Percentiles rank a stretch among this genome's conserved stretches.
These are phyloP conservation scores for Fregata magnificens DNA, from an alignment of 2,113 vertebrate genomes.

Conservation along the genomic window DNA sequence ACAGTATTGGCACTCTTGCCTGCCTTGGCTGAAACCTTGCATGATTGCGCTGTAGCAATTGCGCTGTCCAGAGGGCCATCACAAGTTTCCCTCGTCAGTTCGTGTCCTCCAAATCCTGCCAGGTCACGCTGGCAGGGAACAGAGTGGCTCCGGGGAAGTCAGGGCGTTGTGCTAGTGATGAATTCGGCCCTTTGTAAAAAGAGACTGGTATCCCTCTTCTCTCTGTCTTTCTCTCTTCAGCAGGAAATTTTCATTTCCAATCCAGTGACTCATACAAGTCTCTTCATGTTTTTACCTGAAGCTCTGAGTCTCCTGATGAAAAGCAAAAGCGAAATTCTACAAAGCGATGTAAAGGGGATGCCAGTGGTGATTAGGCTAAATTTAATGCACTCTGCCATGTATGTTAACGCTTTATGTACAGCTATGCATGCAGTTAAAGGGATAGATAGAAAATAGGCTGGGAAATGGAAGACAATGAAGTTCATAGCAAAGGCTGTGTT, in stretches of 20 bases:
- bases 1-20: background rate
- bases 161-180: background rate
- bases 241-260: background rate
- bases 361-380: background rate
- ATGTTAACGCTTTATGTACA: background rate
- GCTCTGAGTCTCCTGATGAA: background rate
- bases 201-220: background rate
- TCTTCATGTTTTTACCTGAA: background rate
- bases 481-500: background rate
- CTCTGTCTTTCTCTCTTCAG: background rate
- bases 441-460: background rate
- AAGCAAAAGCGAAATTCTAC: constrained; percentile 29
- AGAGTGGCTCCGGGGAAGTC: background rate
- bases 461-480: constrained; percentile 3
- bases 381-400: background rate
- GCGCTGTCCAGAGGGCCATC: background rate
- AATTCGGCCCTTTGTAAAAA: background rate
- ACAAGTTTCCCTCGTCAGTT: background rate
- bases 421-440: background rate
- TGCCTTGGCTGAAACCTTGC: background rate
- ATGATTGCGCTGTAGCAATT: background rate
- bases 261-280: background rate
- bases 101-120: background rate
- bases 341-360: background rate
- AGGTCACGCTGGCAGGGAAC: background rate